A percentile compares a stretch with the other conserved stretches of the same genome.
These are phyloP conservation scores for Nerophis ophidion DNA, from an alignment of 2,113 vertebrate genomes.

Conservation along the genomic window DNA sequence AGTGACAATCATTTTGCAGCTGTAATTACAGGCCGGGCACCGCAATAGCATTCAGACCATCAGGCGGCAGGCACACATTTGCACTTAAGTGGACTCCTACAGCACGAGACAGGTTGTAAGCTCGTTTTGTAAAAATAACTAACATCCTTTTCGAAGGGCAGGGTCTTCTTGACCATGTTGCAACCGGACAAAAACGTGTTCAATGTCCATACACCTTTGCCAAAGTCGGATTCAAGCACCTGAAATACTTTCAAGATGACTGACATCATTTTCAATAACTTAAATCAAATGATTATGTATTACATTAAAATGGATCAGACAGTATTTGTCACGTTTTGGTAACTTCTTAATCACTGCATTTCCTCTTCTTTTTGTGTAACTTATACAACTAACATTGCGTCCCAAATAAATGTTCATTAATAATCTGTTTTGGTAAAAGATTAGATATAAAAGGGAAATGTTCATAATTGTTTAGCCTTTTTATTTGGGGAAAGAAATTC, in stretches of 20 bases:
- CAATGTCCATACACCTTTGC: neutral
- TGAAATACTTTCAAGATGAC: neutral
- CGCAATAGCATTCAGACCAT: constrained; percentile 44
- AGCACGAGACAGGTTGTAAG: constrained; percentile 19
- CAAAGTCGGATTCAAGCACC: neutral
- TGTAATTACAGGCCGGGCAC: constrained; percentile 63
- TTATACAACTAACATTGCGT: too few relatives aligned
- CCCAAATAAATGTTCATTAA: too few relatives aligned
- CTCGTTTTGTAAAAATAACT: constrained; percentile 9
- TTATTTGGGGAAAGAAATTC: too few relatives aligned
- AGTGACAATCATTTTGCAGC: constrained; percentile 57
- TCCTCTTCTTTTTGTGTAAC: too few relatives aligned
- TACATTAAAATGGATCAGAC: too few relatives aligned
- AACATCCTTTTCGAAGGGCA: neutral
- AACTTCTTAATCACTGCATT: too few relatives aligned
- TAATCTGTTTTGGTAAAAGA: too few relatives aligned
- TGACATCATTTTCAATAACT: neutral
- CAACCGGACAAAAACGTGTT: neutral
- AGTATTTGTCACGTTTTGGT: too few relatives aligned
- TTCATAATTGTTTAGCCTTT: too few relatives aligned
- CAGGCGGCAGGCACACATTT: constrained; percentile 39
- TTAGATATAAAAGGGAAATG: too few relatives aligned
- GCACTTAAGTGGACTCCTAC: constrained; percentile 47
- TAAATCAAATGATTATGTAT: neutral
- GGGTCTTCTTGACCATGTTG: neutral